Base-by-base conservation (phyloP, 2,888 invertebrate species). In the Mayetiola destructor region DNA sequence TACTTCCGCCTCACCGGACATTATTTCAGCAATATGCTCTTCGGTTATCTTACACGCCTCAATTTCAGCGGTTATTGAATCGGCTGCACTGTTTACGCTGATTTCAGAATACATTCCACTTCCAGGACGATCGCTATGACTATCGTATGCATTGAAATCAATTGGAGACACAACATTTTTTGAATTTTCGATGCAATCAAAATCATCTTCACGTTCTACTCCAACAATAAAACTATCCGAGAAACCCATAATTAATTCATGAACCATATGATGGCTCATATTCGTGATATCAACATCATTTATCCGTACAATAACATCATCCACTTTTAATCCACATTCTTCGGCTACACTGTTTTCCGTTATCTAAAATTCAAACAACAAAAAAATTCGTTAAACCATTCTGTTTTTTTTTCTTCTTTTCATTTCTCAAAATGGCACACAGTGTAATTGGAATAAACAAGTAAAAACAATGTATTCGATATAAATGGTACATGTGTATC, bases 291-390 rank as follows among this genome's bases (percentile, higher is more conserved):
- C 75, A 36, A 76, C 74, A 59, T 84, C 83, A 67, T 87, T 86
- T 62, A 95, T 81, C 61, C 80, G 78, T 36, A 88, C 76, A 61
- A 96, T 78, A 36, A 84, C 76, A 73, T 96, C 95, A n/a, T 91
- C 92, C 14, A 85, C 80, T 66, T 80, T 77, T 23, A 96, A 73
- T 1, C 93, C 94, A 59, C 84, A 84, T 62, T 80, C 75, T 67
- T 90, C 87, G 0, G 94, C 91, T 37, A 92, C 77, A 62, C 91
- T 84, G 57, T 81, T 82, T 59, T 85, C 84, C 35, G 80, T 74
- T 18, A 95, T 87, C 94, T 93, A 66, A 4, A 62, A 64, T 27
- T 27, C 27, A 5, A 23, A 48, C 10, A 48, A 18, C n/a, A 12
- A n/a, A 12, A 12, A 16, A 16, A 37, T 37, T 6, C n/a, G 10